phyloP scores from a whole-genome alignment of 2,797 vertebrate genomes.

The Acanthurus lineatus region DNA sequence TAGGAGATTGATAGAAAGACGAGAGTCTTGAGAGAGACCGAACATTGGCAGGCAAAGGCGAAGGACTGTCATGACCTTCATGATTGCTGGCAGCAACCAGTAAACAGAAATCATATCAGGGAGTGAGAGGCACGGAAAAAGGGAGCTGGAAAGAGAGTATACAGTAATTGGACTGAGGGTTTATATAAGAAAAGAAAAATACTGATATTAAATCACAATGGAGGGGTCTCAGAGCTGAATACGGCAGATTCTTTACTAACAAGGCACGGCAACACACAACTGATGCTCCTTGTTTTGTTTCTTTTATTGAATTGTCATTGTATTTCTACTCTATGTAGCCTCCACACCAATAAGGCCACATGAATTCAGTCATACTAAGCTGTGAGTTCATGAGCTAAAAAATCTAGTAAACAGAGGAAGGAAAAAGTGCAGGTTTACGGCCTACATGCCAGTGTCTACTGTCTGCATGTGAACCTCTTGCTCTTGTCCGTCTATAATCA shows the following conservation, averaged over 20 bases:
- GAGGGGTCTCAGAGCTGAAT: slow-evolving; percentile 42
- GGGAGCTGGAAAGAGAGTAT: slow-evolving; percentile 1
- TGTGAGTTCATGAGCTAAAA: slow-evolving; percentile 17
- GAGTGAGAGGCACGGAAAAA: not conserved
- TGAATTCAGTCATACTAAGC: slow-evolving; percentile 39
- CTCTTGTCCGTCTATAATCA: slow-evolving; percentile 16
- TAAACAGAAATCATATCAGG: slow-evolving; percentile 64
- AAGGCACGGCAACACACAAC: slow-evolving; percentile 57
- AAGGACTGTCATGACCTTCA: slow-evolving; percentile 73
- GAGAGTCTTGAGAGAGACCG: slow-evolving; percentile 28
- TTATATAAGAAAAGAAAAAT: slow-evolving; percentile 47
- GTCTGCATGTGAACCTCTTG: slow-evolving; percentile 18
- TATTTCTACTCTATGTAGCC: slow-evolving; percentile 33
- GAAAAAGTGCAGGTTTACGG: slow-evolving; percentile 28
- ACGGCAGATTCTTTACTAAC: slow-evolving; percentile 56
- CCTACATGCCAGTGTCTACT: slow-evolving; percentile 21
- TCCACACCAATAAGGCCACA: slow-evolving; percentile 25
- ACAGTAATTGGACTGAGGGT: slow-evolving; percentile 54
- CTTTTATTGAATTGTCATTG: slow-evolving; percentile 30
- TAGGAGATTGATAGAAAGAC: slow-evolving; percentile 16
- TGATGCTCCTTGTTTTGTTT: slow-evolving; percentile 15
- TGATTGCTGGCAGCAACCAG: slow-evolving; percentile 56
- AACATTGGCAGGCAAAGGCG: slow-evolving; percentile 55
- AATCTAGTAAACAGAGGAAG: slow-evolving; percentile 25
- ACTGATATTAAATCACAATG: slow-evolving; percentile 56